Evolutionary conservation across 2,888 invertebrate species (phyloP).

Genomic region (Drosophila ezoana): DNA sequence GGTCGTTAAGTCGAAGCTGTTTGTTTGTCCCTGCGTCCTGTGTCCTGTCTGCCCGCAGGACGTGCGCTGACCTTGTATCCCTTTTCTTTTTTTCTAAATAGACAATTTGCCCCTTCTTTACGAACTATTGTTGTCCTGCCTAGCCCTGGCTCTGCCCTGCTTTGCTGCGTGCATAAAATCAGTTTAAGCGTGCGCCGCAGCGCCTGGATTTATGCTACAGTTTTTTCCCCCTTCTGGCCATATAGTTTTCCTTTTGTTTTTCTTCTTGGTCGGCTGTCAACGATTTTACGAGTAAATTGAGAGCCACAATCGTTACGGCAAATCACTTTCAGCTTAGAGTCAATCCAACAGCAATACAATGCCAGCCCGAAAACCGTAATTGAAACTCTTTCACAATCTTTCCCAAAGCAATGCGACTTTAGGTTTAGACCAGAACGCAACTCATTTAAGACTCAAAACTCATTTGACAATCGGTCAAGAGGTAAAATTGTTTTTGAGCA

Average conservation of each 20-base stretch:
- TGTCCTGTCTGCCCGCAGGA: slow-evolving; percentile 33
- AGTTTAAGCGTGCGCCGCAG: slow-evolving; percentile 68
- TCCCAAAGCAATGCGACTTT: slow-evolving; percentile 24
- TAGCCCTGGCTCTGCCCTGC: slow-evolving; percentile 2
- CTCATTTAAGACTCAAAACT: slow-evolving; percentile 2
- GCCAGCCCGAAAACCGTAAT: slow-evolving; percentile 23
- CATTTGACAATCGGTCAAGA: no score
- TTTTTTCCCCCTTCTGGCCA: slow-evolving; percentile 29
- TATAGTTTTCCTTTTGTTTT: slow-evolving; percentile 22
- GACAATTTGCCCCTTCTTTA: slow-evolving; percentile 71
- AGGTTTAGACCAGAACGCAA: slow-evolving; percentile 7
- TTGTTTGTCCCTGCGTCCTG: slow-evolving; percentile 8
- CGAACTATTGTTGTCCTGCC: slow-evolving; percentile 63
- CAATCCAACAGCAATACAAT: slow-evolving; percentile 34
- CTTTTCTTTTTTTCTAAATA: slow-evolving; percentile 59
- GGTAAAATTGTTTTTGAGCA: no score
- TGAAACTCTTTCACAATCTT: slow-evolving; percentile 34
- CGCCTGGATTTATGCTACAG: slow-evolving; percentile 65
- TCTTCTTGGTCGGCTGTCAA: slow-evolving; percentile 47
- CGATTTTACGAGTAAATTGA: slow-evolving; percentile 72
- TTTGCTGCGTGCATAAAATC: slow-evolving; percentile 59
- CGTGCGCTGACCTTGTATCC: slow-evolving; percentile 70
- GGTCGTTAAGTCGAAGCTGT: slow-evolving; percentile 61
- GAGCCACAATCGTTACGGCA: slow-evolving; percentile 71
- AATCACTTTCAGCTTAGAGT: slow-evolving; percentile 69